Conservation (phyloP, 2,113 vertebrate species). For the Rhinichthys klamathensis region DNA sequence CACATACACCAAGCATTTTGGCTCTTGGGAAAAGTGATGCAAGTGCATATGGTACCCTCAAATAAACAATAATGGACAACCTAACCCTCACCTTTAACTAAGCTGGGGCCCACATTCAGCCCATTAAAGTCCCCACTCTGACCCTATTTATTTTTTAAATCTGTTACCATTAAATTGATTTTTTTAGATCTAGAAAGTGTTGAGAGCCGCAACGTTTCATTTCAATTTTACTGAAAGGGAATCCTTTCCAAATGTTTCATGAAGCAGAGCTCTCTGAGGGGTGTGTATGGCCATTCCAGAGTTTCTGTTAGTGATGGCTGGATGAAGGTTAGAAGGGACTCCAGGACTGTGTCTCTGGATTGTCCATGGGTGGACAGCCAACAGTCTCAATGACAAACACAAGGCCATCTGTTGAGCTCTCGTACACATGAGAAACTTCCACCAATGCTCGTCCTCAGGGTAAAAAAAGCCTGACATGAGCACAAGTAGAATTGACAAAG, state of each 20-base stretch:
- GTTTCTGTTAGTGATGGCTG: conserved; percentile 40
- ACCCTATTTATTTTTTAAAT: too few species aligned
- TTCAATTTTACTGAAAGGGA: neutral
- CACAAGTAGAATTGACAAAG: conserved; percentile 23
- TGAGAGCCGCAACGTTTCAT: too few species aligned
- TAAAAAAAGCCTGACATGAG: neutral
- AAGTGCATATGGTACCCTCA: too few species aligned
- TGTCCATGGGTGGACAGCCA: conserved; percentile 49
- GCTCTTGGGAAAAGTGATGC: too few species aligned
- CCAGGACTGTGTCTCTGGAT: conserved; percentile 36
- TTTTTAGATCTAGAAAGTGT: too few species aligned
- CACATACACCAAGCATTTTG: too few species aligned
- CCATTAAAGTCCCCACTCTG: too few species aligned
- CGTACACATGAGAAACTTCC: conserved; percentile 40
- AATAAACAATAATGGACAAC: too few species aligned
- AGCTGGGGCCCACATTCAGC: too few species aligned
- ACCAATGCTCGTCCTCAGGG: neutral
- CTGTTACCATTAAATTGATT: too few species aligned
- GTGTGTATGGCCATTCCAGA: conserved; percentile 6
- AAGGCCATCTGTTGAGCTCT: conserved; percentile 49
- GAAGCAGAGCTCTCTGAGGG: neutral
- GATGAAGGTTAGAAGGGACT: conserved; percentile 3
- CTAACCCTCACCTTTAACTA: too few species aligned
- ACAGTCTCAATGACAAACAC: conserved; percentile 54
- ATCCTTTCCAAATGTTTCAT: conserved; percentile 11